Evolutionary conservation across 2,888 invertebrate genomes (phyloP).

Genomic region (Eudemis profundana): DNA sequence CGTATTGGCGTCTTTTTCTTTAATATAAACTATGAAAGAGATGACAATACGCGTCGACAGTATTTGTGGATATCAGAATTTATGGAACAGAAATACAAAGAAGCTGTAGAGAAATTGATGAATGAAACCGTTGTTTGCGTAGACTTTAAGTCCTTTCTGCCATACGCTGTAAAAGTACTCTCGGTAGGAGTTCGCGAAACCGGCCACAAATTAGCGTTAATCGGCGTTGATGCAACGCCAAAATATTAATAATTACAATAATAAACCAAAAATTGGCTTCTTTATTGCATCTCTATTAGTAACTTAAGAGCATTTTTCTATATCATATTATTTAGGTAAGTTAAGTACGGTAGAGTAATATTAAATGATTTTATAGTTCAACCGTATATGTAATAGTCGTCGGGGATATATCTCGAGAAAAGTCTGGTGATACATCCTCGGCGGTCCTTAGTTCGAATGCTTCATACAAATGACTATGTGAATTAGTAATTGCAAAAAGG

Average conservation of each 20-base stretch:
- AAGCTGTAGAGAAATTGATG: too few relatives aligned
- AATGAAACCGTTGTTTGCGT: background rate
- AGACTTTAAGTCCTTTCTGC: background rate
- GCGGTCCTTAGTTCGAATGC: constrained; percentile 36
- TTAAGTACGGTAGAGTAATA: constrained; percentile 61
- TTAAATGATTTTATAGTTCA: constrained; percentile 50
- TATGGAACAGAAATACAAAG: too few relatives aligned
- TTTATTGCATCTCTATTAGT: constrained; percentile 73
- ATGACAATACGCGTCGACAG: background rate
- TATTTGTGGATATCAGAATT: background rate
- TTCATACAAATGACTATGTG: constrained; percentile 43
- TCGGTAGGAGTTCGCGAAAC: constrained; percentile 19
- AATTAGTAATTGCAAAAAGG: constrained; percentile 32
- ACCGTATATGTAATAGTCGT: constrained; percentile 47
- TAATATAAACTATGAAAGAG: too few relatives aligned
- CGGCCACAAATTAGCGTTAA: constrained; percentile 54
- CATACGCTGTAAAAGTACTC: background rate
- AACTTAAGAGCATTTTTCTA: constrained; percentile 73
- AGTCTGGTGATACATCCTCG: constrained; percentile 3
- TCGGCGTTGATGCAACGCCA: constrained; percentile 64
- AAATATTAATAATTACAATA: constrained; percentile 61
- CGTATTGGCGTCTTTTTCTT: too few relatives aligned
- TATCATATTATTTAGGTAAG: constrained; percentile 76
- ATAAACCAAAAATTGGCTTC: constrained; percentile 82
- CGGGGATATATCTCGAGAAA: constrained; percentile 5